These are phyloP conservation scores for Monopterus albus DNA, from an alignment of 2,113 vertebrate genomes.

Conservation along the genomic window DNA sequence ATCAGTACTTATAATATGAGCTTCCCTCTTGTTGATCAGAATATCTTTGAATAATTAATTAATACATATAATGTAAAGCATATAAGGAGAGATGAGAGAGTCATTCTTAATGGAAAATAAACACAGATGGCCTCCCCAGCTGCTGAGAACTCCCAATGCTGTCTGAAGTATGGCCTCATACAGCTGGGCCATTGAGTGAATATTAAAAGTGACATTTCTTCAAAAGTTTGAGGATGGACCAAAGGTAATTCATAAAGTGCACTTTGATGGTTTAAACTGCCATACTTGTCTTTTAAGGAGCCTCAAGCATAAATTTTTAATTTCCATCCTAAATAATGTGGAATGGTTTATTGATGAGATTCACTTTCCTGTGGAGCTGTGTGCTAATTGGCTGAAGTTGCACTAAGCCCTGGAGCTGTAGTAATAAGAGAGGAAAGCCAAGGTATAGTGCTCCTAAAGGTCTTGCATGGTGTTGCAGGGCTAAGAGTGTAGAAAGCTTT, in stretches of 20 bases:
- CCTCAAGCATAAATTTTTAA: conserved; percentile 67
- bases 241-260: conserved; percentile 53
- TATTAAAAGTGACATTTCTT: conserved; percentile 56
- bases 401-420: conserved; percentile 1
- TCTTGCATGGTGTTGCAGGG: background rate
- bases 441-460: conserved; percentile 4
- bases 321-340: conserved; percentile 68
- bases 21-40: conserved; percentile 11
- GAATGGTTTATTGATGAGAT: conserved; percentile 71
- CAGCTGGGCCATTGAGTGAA: conserved; percentile 26
- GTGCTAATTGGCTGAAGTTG: conserved; percentile 64
- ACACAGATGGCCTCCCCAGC: conserved; percentile 62
- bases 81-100: conserved; percentile 41
- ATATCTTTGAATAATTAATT: conserved; percentile 55
- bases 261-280: conserved; percentile 42
- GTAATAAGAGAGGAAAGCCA: conserved; percentile 23
- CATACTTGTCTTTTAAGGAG: conserved; percentile 47
- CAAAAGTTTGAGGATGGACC: conserved; percentile 53
- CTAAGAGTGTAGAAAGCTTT: background rate
- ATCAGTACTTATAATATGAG: too few species aligned
- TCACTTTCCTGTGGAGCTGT: conserved; percentile 56
- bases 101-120: conserved; percentile 70
- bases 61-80: conserved; percentile 43
- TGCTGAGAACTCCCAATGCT: conserved; percentile 56
- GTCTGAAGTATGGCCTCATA: conserved; percentile 32